A percentile compares a stretch with the other conserved stretches of the same genome.
Conservation (phyloP, 2,797 vertebrate genomes). For the Neosilurus mollespiculum region DNA sequence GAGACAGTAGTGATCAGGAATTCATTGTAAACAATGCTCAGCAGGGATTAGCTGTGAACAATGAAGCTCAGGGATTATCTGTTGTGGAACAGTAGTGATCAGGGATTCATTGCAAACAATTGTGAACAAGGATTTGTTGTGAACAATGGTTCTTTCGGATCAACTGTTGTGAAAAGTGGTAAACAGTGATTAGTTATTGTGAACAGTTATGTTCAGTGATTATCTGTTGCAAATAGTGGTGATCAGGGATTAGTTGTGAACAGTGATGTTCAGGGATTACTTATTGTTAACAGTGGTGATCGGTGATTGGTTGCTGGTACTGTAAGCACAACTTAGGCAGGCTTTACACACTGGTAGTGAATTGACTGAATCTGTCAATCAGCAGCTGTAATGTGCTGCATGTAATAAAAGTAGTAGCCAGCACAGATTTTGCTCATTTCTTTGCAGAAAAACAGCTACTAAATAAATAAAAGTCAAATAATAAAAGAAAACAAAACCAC, state of each 20-base stretch:
- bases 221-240: background rate
- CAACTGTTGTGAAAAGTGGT: no score
- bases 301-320: background rate
- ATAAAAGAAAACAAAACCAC: background rate
- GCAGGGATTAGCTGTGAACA: background rate
- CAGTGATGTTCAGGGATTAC: no score
- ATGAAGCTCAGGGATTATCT: background rate
- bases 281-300: no score
- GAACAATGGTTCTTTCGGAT: no score
- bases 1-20: no score
- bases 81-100: background rate
- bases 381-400: background rate
- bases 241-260: no score
- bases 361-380: background rate
- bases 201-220: background rate
- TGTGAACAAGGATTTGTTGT: no score
- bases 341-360: background rate
- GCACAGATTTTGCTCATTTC: background rate
- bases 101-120: background rate
- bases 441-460: background rate
- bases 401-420: background rate
- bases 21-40: background rate
- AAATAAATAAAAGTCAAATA: background rate
- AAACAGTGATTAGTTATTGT: background rate
- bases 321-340: background rate